Evolutionary conservation across 2,797 vertebrate genomes (phyloP).

Genomic region (Pachyuromys duprasi): DNA sequence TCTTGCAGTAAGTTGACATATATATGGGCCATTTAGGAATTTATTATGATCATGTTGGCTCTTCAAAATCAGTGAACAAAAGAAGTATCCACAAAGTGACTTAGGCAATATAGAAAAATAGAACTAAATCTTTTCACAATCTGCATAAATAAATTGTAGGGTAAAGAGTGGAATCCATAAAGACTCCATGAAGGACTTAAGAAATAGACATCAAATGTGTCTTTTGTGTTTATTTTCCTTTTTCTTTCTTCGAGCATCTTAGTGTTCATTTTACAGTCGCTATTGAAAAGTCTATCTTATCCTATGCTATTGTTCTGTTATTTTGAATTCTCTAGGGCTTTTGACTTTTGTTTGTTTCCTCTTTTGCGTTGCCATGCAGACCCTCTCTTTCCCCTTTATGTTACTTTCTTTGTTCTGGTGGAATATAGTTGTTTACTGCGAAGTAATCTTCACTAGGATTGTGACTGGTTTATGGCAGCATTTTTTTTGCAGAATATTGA

Average conservation of each 20-base stretch:
- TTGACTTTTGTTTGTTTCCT: background rate
- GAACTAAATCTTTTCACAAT: background rate
- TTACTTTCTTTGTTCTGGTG: background rate
- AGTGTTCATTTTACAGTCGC: background rate
- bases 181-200: background rate
- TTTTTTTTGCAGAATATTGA: background rate
- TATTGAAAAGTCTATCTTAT: background rate
- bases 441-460: slow-evolving; percentile 15
- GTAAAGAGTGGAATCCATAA: background rate
- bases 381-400: background rate
- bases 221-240: background rate
- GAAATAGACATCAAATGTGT: background rate
- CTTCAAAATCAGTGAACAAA: slow-evolving; percentile 42
- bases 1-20: slow-evolving; percentile 19
- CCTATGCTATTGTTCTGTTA: background rate
- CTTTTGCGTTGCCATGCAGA: background rate
- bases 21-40: slow-evolving; percentile 1
- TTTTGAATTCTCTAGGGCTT: background rate
- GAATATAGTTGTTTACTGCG: slow-evolving; percentile 21
- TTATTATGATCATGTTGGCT: background rate
- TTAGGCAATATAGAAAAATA: background rate
- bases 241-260: background rate
- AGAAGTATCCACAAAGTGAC: background rate
- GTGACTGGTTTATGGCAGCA: background rate
- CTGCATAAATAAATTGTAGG: background rate